Base-by-base conservation (phyloP, 2,888 invertebrate genomes). In the Bellardia bayeri region DNA sequence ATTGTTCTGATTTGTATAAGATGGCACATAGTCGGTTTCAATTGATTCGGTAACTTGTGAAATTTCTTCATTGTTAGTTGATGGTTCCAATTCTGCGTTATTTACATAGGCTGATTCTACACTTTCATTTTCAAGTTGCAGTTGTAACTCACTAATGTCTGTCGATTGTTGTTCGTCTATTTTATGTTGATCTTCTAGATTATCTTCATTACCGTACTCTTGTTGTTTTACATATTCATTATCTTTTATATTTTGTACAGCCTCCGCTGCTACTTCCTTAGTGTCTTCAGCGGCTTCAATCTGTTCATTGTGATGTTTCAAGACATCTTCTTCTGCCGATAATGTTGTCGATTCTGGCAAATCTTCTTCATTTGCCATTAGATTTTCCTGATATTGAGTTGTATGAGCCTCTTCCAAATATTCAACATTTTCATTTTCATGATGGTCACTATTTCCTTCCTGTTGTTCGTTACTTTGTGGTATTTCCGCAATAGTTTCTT, bases 31-130 rank as follows among this genome's bases (percentile, higher is more conserved):
- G 68, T 71, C 42, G 14, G 49, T 76, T 42, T 83, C 72, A 13
- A 61, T 71, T 37, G 71, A 23, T 51, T 89, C 85, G 9, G 84
- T 88, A 37, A 79, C 68, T 74, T 86, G 72, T 79, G 71, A 58
- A 2, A 33, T 1, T 49, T 85, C 72, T 61, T 83, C 88, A n/a
- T 83, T 80, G 56, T 49, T 82, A 51, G 45, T 8, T 0, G 23
- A 83, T 72, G 87, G 85, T 74, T 90, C 89, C 64, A 76, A 30
- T 30, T 23, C 40, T 1, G 16, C 1, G 6, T 76, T 58, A 11
- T 66, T 66, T 13, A 16, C 13, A n/a, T 68, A 30, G 5, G 33
- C n/a, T 51, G 13, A 3, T 45, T 89, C 89, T 85, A 8, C 3
- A 23, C 5, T 56, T 45, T 78, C 54, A 13, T 40, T 49, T 56